Evolutionary conservation across 2,113 vertebrate genomes (phyloP).

Genomic region (Malurus melanocephalus): DNA sequence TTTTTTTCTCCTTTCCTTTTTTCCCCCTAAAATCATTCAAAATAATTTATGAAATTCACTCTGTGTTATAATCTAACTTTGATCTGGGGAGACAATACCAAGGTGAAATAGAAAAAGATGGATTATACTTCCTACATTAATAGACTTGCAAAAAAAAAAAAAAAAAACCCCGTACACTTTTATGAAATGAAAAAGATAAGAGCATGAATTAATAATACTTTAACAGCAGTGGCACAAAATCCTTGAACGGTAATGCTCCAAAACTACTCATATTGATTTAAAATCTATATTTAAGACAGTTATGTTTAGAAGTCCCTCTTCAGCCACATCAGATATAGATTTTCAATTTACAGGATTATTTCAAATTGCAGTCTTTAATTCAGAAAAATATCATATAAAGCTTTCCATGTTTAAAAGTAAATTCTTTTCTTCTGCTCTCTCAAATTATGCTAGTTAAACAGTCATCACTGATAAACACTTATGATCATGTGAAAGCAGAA

Average conservation of each 20-base stretch:
- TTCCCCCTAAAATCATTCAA: constrained; percentile 16
- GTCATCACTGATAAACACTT: background rate
- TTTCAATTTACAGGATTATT: constrained; percentile 57
- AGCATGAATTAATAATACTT: constrained; percentile 58
- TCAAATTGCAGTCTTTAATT: constrained; percentile 34
- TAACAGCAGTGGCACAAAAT: constrained; percentile 52
- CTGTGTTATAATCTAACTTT: constrained; percentile 44
- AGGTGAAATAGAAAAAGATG: constrained; percentile 26
- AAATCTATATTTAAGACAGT: constrained; percentile 58
- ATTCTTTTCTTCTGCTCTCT: background rate
- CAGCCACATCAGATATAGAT: constrained; percentile 53
- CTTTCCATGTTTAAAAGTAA: constrained; percentile 5
- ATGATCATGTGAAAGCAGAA: background rate
- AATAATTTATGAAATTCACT: constrained; percentile 56
- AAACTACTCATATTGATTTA: constrained; percentile 55
- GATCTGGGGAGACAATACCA: constrained; percentile 47
- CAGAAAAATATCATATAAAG: constrained; percentile 21
- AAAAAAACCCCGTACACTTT: background rate
- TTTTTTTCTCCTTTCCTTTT: background rate
- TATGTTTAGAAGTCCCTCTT: constrained; percentile 31
- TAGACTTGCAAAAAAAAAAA: constrained; percentile 8
- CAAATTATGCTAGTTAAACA: background rate
- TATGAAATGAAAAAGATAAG: constrained; percentile 58
- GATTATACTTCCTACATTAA: constrained; percentile 48
- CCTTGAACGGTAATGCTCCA: constrained; percentile 32